These are phyloP conservation scores for Pogonophryne albipinna DNA, from an alignment of 2,797 vertebrate genomes.

Conservation along the genomic window DNA sequence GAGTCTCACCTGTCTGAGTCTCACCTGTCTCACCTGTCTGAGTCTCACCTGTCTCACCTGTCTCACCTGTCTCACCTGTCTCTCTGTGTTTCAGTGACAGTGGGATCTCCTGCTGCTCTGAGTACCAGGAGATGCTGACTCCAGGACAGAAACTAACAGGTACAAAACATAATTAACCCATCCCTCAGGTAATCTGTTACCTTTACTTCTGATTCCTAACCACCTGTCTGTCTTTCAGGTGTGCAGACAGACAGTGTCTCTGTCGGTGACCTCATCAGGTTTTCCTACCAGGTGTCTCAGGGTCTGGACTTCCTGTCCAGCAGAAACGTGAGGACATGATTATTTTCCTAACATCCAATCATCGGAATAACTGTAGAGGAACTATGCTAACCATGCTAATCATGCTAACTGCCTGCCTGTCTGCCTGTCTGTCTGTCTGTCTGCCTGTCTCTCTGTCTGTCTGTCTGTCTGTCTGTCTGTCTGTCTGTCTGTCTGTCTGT, in stretches of 20 bases:
- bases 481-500: too few species aligned
- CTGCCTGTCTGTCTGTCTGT: background rate
- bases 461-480: too few species aligned
- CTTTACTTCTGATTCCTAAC: slow-evolving; percentile 21
- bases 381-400: too few species aligned
- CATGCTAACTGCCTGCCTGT: too few species aligned
- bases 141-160: slow-evolving; percentile 24
- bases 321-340: slow-evolving; percentile 66
- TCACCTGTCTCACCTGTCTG: too few species aligned
- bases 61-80: too few species aligned
- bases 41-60: too few species aligned
- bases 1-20: too few species aligned
- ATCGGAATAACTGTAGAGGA: too few species aligned
- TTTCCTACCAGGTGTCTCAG: slow-evolving; percentile 76
- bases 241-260: slow-evolving; percentile 37
- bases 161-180: slow-evolving; percentile 17
- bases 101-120: slow-evolving; percentile 88
- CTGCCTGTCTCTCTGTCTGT: too few species aligned
- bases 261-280: slow-evolving; percentile 68
- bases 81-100: slow-evolving; percentile 85
- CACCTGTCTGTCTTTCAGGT: slow-evolving; percentile 49
- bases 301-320: slow-evolving; percentile 77
- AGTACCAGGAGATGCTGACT: slow-evolving; percentile 89
- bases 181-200: background rate
- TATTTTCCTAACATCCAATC: too few species aligned